These are phyloP conservation scores for Dynastes maya DNA, from an alignment of 2,888 invertebrate genomes.

Conservation along the genomic window DNA sequence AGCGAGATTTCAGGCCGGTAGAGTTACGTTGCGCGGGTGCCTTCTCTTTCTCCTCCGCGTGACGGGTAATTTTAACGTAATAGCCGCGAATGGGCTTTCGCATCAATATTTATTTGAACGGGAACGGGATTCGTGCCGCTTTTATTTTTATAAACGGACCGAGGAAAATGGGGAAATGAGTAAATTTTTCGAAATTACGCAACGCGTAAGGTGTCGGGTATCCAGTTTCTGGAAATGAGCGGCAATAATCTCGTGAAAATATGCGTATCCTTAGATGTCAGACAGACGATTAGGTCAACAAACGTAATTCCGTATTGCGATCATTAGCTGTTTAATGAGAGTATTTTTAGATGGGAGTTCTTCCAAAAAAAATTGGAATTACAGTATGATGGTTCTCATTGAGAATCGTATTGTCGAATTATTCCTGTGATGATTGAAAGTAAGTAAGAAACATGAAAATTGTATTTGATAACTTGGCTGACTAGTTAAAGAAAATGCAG, in stretches of 20 bases:
- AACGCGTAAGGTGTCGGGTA: not conserved
- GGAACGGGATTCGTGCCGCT: not conserved
- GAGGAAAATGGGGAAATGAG: not conserved
- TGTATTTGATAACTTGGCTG: too few relatives aligned
- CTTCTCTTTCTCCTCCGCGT: not conserved
- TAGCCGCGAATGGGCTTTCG: conserved; percentile 7
- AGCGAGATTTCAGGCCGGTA: conserved; percentile 8
- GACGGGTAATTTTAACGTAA: not conserved
- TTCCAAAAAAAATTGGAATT: not conserved
- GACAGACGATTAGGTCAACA: too few relatives aligned
- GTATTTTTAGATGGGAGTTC: too few relatives aligned
- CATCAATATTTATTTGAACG: conserved; percentile 42
- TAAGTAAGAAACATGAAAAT: too few relatives aligned
- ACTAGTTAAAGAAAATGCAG: too few relatives aligned
- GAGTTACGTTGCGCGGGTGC: not conserved
- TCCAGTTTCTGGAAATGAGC: conserved; percentile 18
- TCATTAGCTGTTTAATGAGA: too few relatives aligned
- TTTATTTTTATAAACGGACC: conserved; percentile 16
- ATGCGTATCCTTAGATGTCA: not conserved
- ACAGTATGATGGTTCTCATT: not conserved
- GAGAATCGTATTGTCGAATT: too few relatives aligned
- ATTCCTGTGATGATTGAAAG: too few relatives aligned
- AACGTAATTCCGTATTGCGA: too few relatives aligned
- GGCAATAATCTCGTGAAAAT: conserved; percentile 3
- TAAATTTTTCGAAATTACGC: conserved; percentile 18